Evolutionary conservation across 2,888 invertebrate species (phyloP).

Genomic region (Drosophila trichaetosa): DNA sequence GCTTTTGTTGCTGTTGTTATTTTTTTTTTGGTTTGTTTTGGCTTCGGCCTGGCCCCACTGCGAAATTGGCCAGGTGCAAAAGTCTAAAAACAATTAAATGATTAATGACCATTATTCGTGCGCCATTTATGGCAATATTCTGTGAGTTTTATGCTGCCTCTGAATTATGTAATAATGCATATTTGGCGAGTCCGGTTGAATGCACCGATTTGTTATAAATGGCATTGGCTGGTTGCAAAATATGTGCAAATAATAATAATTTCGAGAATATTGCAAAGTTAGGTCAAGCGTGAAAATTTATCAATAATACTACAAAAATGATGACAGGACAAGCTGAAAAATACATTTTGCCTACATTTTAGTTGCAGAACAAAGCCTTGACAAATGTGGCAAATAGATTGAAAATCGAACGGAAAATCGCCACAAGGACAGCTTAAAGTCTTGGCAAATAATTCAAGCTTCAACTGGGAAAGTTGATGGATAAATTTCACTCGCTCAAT

Average conservation of each 20-base stretch:
- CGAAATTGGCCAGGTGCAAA: constrained; percentile 72
- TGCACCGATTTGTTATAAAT: background rate
- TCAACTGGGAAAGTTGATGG: background rate
- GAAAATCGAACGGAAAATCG: background rate
- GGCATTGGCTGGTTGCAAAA: background rate
- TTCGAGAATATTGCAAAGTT: background rate
- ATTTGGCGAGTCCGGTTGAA: constrained; percentile 1
- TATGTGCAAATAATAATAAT: too few species aligned
- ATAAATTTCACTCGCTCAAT: constrained; percentile 28
- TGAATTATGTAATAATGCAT: constrained; percentile 38
- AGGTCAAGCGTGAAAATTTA: background rate
- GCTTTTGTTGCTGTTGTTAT: constrained; percentile 2
- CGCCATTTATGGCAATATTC: constrained; percentile 43
- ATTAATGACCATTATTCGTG: constrained; percentile 59
- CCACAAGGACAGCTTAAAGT: background rate
- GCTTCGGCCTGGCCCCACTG: constrained; percentile 28
- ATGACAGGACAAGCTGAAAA: background rate
- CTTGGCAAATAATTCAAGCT: background rate
- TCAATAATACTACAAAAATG: background rate
- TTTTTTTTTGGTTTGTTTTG: constrained; percentile 4
- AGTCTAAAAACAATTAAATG: constrained; percentile 79
- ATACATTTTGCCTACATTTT: background rate
- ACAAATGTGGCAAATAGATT: background rate
- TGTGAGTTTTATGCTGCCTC: constrained; percentile 24
- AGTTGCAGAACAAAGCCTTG: background rate